These are phyloP conservation scores for Neoitamus cyanurus DNA, from an alignment of 2,888 invertebrate species.

Conservation along the genomic window DNA sequence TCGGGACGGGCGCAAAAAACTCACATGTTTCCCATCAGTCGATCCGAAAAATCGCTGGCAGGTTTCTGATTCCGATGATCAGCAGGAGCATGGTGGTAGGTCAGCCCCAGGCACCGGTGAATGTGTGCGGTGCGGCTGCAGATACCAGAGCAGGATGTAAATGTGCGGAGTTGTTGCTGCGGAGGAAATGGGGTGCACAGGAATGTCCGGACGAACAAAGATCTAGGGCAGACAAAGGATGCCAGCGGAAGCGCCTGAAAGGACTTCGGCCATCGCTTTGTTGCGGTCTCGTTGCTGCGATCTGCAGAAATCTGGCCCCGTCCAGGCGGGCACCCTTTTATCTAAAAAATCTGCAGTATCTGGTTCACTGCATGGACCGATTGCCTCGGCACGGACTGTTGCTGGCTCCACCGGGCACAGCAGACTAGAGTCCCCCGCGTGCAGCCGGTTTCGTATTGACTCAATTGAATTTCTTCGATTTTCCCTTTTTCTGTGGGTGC, in stretches of 20 bases:
- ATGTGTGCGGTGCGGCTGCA: background rate
- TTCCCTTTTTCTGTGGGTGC: conserved; percentile 34
- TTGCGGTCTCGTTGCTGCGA: background rate
- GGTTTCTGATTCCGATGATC: background rate
- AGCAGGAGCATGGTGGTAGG: conserved; percentile 15
- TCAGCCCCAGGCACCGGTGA: background rate
- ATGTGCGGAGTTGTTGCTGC: background rate
- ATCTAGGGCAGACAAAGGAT: conserved; percentile 5
- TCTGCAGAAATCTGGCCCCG: background rate
- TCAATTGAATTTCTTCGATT: conserved; percentile 6
- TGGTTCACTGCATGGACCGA: background rate
- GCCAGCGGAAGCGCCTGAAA: conserved; percentile 10
- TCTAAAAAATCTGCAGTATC: background rate
- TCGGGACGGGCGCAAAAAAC: background rate
- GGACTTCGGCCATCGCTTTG: background rate
- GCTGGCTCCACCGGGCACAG: background rate
- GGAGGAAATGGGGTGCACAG: conserved; percentile 13
- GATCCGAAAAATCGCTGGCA: background rate
- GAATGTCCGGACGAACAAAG: background rate
- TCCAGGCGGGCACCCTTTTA: no score
- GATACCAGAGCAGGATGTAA: background rate
- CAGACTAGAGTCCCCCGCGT: background rate
- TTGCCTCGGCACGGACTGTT: background rate
- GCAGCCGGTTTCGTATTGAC: conserved; percentile 13
- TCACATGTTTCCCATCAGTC: background rate